Conservation (phyloP, 2,888 invertebrate species). For the Clitarchus hookeri region DNA sequence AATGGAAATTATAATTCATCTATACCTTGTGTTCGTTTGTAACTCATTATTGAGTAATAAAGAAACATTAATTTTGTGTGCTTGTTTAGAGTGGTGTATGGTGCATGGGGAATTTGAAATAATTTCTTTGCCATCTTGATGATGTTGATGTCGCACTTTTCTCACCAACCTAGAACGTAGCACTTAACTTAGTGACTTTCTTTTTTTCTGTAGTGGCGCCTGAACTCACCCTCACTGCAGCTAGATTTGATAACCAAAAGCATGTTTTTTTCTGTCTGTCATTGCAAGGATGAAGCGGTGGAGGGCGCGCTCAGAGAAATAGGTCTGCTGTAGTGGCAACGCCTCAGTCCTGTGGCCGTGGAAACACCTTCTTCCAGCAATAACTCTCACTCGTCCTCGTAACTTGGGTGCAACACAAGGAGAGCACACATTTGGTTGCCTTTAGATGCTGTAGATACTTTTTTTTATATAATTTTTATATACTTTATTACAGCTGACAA, state of each 20-base stretch:
- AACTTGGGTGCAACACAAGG: neutral
- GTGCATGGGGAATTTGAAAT: neutral
- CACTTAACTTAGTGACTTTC: neutral
- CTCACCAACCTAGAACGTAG: slow-evolving; percentile 7
- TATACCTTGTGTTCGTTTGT: too few relatives aligned
- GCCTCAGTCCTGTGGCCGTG: neutral
- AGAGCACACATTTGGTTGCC: neutral
- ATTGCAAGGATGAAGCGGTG: slow-evolving; percentile 85
- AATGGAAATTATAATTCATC: too few relatives aligned
- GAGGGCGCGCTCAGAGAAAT: slow-evolving; percentile 92
- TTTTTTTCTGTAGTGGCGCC: neutral
- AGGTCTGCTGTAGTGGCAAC: slow-evolving; percentile 75
- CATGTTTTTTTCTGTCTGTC: slow-evolving; percentile 30
- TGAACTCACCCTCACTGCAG: neutral
- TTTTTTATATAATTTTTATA: neutral
- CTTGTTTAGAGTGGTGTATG: neutral
- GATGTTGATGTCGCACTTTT: slow-evolving; percentile 14
- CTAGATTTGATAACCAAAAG: slow-evolving; percentile 21
- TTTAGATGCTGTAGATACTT: neutral
- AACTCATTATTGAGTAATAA: too few relatives aligned
- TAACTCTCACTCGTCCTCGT: slow-evolving; percentile 15
- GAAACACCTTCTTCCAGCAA: slow-evolving; percentile 20
- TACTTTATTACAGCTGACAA: neutral
- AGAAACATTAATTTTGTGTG: neutral
- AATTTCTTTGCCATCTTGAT: neutral